A percentile compares a stretch with the other conserved stretches of the same genome.
Conservation (phyloP, 2,888 invertebrate genomes). For the Andrena bicolor region DNA sequence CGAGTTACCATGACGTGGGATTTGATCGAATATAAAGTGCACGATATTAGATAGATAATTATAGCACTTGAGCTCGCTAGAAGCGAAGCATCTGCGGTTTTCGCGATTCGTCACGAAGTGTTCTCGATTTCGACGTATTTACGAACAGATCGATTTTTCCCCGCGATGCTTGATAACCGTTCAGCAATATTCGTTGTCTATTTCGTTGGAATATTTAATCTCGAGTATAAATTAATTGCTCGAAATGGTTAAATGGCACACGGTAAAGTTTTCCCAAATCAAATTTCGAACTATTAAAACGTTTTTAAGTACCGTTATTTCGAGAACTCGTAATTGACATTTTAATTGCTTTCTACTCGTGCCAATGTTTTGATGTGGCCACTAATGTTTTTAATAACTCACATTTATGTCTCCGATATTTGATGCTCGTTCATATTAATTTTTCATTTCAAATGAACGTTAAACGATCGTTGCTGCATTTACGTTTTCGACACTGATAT, state of each 20-base stretch:
- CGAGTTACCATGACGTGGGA: too few relatives aligned
- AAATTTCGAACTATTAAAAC: background rate
- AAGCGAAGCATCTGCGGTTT: background rate
- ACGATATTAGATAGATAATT: background rate
- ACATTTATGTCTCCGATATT: background rate
- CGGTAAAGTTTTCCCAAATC: background rate
- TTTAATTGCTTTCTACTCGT: background rate
- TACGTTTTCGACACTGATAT: background rate
- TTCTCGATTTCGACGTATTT: slow-evolving; percentile 13
- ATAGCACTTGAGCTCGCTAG: background rate
- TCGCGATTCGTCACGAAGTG: slow-evolving; percentile 17
- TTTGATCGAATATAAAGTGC: background rate
- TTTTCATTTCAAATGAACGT: background rate
- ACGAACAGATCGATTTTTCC: background rate
- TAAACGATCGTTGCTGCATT: background rate
- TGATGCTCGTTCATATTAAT: background rate
- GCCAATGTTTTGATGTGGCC: background rate
- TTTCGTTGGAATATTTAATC: background rate
- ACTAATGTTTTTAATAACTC: background rate
- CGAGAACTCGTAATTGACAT: background rate
- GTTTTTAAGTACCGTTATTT: background rate
- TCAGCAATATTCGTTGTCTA: too few relatives aligned
- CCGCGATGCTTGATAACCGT: background rate
- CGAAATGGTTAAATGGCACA: background rate
- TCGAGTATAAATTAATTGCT: slow-evolving; percentile 5